Evolutionary conservation across 2,888 invertebrate species (phyloP).

Genomic region (Fragum sueziense): DNA sequence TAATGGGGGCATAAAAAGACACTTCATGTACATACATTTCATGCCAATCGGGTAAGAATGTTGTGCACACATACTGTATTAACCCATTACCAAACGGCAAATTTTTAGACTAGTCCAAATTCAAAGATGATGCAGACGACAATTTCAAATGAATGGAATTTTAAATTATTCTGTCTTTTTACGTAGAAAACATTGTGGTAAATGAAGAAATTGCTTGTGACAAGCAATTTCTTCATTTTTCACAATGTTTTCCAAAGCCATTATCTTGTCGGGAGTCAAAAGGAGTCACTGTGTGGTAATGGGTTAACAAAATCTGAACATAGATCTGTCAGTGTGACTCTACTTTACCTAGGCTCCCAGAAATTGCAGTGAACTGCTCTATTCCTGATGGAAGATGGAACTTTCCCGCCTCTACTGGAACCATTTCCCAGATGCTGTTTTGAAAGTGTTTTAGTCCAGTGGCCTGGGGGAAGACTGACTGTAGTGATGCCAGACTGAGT

Average conservation of each 20-base stretch:
- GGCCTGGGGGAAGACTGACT: neutral
- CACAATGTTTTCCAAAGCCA: too few species aligned
- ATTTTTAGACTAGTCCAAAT: too few species aligned
- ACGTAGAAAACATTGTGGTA: too few species aligned
- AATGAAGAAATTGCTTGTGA: neutral
- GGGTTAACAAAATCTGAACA: neutral
- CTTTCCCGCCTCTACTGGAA: neutral
- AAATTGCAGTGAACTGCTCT: neutral
- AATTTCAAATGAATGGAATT: too few species aligned
- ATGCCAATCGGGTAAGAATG: neutral
- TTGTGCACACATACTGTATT: too few species aligned
- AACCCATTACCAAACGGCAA: too few species aligned
- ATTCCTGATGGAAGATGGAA: neutral
- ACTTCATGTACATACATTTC: neutral
- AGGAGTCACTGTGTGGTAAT: too few species aligned
- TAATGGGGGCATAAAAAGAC: neutral
- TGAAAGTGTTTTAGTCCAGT: neutral
- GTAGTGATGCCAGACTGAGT: neutral
- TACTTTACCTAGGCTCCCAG: neutral
- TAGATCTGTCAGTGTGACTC: neutral
- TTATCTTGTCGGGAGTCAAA: too few species aligned
- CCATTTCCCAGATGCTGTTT: neutral
- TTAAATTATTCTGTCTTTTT: too few species aligned
- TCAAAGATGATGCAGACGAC: too few species aligned
- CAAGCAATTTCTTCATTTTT: too few species aligned